phyloP scores from a whole-genome alignment of 2,113 vertebrate genomes.

The Calidris pugnax region DNA sequence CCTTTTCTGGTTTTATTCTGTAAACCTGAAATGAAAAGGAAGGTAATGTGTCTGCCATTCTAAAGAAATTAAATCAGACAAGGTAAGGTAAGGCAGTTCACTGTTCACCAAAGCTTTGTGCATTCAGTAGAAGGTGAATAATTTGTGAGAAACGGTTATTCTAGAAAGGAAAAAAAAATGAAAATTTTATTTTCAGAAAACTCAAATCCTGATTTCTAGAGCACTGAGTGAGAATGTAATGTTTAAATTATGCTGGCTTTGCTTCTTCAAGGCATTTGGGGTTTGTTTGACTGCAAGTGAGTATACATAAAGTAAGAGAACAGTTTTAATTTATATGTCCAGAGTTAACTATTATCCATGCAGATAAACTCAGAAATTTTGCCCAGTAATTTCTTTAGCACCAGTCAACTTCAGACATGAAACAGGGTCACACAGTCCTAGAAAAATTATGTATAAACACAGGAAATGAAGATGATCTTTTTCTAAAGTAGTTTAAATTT shows the following conservation, averaged over 20 bases:
- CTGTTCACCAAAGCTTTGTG: not conserved
- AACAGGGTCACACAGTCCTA: not conserved
- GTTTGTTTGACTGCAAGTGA: not conserved
- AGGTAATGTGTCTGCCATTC: not conserved
- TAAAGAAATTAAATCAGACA: not conserved
- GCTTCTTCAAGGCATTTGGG: not conserved
- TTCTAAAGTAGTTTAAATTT: not conserved
- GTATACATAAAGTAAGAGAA: not conserved
- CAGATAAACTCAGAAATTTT: not conserved
- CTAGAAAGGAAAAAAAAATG: not conserved
- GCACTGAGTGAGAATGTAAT: not conserved
- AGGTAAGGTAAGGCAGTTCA: not conserved
- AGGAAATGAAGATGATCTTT: not conserved
- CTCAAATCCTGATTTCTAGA: not conserved
- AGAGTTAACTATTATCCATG: not conserved
- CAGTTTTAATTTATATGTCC: fast-evolving
- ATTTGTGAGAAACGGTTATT: not conserved
- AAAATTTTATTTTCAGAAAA: not conserved
- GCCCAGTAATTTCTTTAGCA: not conserved
- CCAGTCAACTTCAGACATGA: not conserved
- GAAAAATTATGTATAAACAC: not conserved
- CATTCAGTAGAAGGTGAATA: not conserved
- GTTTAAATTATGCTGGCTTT: not conserved
- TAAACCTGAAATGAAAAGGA: not conserved
- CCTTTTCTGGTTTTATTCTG: not conserved